Base-by-base conservation (phyloP, 1,140 invertebrate genomes). In the Brachionus plicatilis region DNA sequence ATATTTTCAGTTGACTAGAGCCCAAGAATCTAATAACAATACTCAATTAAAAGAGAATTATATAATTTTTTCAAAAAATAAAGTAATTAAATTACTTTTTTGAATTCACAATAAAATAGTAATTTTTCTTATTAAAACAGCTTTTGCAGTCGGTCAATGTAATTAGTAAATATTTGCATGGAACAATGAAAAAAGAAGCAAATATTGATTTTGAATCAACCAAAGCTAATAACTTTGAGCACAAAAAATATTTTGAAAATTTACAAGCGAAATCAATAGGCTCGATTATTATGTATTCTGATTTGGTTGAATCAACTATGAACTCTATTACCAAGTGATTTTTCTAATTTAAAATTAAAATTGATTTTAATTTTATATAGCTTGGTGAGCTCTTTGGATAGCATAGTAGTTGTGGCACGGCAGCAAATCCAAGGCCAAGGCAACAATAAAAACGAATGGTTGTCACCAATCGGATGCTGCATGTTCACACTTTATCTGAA, bases 301-400 rank as follows among this genome's bases (percentile, higher is more conserved):
- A 82, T 20, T 29, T 82, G 50, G 79, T 82, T 27, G 79, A 82
- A 20, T 82, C 79, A 45, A 82, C 79, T 17, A 82, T 82, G 79
- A 82, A 82, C 20, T 43, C 79, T 27, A 82, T 82, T 65, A 29
- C 47, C 3, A 56, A 80, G 76, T 78, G 17, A 78, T 27, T 56
- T 14, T 8, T 17, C 4, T n/a, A 12, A 2, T 53, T 47, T 50
- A 5, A 9, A 33, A 50, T n/a, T 12, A 2, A 29, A n/a, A 47
- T 27, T 27, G 0, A 29, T 7, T 27, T n/a, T 1, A 53, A 27
- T 41, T 47, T 43, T 43, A n/a, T 17, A 50, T 5, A 82, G 50
- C 65, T 47, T 82, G 33, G 27, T 20, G 45, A 82, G 20, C 37
- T 65, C 53, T 27, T 68, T 82, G 43, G 65, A 68, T 11, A 68